A percentile compares a stretch with the other conserved stretches of the same genome.
These are phyloP conservation scores for Drosophila funebris DNA, from an alignment of 1,140 invertebrate species.

Conservation along the genomic window DNA sequence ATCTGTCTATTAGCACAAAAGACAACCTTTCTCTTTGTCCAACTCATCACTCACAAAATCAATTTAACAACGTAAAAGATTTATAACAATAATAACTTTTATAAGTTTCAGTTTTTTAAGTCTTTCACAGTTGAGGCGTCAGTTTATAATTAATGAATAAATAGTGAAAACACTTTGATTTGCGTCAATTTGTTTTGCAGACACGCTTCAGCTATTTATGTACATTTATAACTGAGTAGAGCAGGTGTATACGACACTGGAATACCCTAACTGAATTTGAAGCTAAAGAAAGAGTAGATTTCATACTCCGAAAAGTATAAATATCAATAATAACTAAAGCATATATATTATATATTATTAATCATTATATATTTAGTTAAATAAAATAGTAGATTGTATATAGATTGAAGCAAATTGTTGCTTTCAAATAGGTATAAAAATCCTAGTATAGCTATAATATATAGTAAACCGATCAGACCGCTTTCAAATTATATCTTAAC, in stretches of 20 bases:
- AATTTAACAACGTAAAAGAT: constrained; percentile 42
- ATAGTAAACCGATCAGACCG: no score
- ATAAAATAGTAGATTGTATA: no score
- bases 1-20: not conserved
- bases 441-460: no score
- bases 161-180: constrained; percentile 43
- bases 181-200: constrained; percentile 63
- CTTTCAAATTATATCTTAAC: no score
- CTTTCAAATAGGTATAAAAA: no score
- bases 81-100: constrained; percentile 39
- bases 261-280: not conserved
- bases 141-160: constrained; percentile 66
- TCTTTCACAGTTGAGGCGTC: constrained; percentile 8
- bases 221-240: not conserved
- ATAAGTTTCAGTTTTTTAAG: not conserved
- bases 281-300: no score
- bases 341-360: no score
- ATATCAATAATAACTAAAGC: no score
- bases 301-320: no score
- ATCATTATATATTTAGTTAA: no score
- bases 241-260: not conserved
- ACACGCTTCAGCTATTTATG: constrained; percentile 36
- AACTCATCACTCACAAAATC: constrained; percentile 61
- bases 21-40: not conserved
- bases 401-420: no score